Conservation (phyloP, 2,888 invertebrate species). For the Timandra comae region DNA sequence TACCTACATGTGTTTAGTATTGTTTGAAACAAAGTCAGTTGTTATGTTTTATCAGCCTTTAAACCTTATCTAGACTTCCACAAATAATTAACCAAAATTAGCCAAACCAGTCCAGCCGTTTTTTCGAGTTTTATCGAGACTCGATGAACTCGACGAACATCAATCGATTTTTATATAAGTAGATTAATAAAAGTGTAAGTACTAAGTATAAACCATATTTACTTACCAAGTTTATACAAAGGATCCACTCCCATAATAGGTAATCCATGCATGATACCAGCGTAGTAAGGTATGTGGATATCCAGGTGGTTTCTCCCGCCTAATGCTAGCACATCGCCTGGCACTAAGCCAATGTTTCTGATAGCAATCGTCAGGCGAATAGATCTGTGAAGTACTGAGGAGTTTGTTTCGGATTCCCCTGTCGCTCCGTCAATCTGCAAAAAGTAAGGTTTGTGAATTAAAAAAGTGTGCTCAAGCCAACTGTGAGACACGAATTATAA, state of each 20-base stretch:
- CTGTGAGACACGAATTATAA: neutral
- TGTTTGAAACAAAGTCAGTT: too few species aligned
- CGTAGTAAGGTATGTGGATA: conserved; percentile 49
- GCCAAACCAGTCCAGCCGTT: too few species aligned
- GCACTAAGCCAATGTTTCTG: conserved; percentile 34
- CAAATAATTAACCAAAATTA: too few species aligned
- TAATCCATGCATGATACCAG: conserved; percentile 47
- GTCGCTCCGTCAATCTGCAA: conserved; percentile 57
- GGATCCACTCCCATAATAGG: conserved; percentile 53
- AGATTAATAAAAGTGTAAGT: too few species aligned
- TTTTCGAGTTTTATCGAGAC: too few species aligned
- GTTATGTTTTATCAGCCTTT: too few species aligned
- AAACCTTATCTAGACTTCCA: too few species aligned
- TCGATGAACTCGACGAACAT: too few species aligned
- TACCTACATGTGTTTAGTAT: too few species aligned
- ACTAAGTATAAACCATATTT: too few species aligned
- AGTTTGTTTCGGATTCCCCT: conserved; percentile 42
- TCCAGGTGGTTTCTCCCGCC: conserved; percentile 54
- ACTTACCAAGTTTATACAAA: too few species aligned
- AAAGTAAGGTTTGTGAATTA: neutral
- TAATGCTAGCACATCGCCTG: conserved; percentile 51
- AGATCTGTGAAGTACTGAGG: conserved; percentile 41
- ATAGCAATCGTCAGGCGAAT: conserved; percentile 42
- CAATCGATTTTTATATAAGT: too few species aligned
- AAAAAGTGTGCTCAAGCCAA: neutral